These are phyloP conservation scores for Tetraodon nigroviridis DNA, from an alignment of 2,113 vertebrate genomes.

Conservation along the genomic window DNA sequence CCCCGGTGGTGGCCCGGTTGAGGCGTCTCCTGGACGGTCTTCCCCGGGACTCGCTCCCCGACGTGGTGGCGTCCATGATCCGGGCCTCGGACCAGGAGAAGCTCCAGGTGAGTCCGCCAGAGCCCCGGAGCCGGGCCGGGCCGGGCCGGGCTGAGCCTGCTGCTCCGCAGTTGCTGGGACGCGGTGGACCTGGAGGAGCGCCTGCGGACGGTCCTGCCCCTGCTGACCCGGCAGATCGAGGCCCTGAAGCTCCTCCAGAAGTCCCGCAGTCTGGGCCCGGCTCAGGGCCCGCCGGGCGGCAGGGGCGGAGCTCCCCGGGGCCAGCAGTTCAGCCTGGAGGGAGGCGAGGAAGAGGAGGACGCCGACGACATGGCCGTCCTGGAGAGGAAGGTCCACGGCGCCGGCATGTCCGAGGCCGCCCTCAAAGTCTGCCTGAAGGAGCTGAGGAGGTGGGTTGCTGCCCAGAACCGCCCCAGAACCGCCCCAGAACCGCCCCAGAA, in stretches of 20 bases:
- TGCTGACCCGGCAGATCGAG: constrained; percentile 92
- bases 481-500: no score
- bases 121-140: no score
- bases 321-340: constrained; percentile 68
- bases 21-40: constrained; percentile 87
- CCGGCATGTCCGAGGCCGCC: constrained; percentile 89
- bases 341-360: constrained; percentile 89
- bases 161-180: constrained; percentile 82
- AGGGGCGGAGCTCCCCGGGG: constrained; percentile 77
- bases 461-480: no score
- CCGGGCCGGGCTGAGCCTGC: not conserved
- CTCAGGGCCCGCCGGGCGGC: constrained; percentile 78
- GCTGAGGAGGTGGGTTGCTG: constrained; percentile 84
- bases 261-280: constrained; percentile 82
- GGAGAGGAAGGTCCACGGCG: constrained; percentile 85
- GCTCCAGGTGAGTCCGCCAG: constrained; percentile 79
- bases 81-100: constrained; percentile 94
- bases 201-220: constrained; percentile 88
- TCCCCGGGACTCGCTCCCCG: constrained; percentile 88
- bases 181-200: constrained; percentile 88
- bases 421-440: constrained; percentile 91
- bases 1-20: constrained; percentile 93
- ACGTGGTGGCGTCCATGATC: constrained; percentile 92
- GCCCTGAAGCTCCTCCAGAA: constrained; percentile 92
- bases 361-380: constrained; percentile 82